Evolutionary conservation across 2,888 invertebrate genomes (phyloP), one percentile per base, ranked within the genome.

Genomic region (Tholera decimalis): DNA sequence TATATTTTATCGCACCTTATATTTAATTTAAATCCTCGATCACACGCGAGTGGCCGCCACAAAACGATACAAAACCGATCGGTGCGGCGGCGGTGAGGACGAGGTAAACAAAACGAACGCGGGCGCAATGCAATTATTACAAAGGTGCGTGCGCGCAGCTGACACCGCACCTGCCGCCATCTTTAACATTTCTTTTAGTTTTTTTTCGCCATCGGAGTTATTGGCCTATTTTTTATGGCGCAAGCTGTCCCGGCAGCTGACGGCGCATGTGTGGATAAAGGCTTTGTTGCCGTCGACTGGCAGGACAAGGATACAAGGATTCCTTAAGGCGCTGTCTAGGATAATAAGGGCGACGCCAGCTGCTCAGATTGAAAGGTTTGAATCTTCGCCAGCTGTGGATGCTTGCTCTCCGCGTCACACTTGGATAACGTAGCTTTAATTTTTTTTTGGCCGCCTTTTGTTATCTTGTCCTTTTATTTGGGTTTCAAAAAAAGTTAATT

Each of bases 221-320:
- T 94, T 95, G 94, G 95, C 94, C 95, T 95, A 95, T 95, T 95
- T 95, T 95, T 95, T 94, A 94, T 90, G 91, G 91, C 90, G 93
- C 95, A 95, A 95, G 95, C 93, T 94, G 95, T 85, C 81, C 73
- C 82, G 88, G 88, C 94, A 94, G 93, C 94, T 94, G 95, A 93
- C 92, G 89, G 87, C 88, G 88, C 83, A 87, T 81, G 72, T 75
- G 69, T 30, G 39, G 85, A 85, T 84, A 86, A 87, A 85, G 85
- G 79, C 88, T 90, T 89, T 90, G 89, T 92, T 91, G 74, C 83
- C 69, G 71, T 69, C 74, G 61, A 80, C 77, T 71, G 83, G 71
- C 63, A 57, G 44, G 60, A 61, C 67, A 54, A 74, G 53, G 75
- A 79, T 86, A 61, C 67, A 54, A 74, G 53, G 75, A 79, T 86